Percentiles rank a stretch among this genome's conserved stretches.
phyloP scores from a whole-genome alignment of 2,888 invertebrate genomes.

The Himalopsyche tibetana region DNA sequence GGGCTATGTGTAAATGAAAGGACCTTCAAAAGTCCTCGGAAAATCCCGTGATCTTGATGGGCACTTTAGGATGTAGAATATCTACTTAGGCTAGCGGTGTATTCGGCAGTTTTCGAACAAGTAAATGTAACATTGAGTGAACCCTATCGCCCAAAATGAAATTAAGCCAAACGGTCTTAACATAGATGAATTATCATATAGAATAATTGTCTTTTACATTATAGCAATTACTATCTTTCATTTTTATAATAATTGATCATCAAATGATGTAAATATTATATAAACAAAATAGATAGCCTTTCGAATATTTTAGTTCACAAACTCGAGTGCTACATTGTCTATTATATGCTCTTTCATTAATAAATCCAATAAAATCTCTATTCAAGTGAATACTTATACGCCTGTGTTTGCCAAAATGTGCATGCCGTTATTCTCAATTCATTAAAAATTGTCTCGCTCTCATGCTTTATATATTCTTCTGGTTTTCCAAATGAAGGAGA shows the following conservation, averaged over 20 bases:
- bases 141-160: constrained; percentile 31
- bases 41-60: neutral
- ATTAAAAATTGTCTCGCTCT: neutral
- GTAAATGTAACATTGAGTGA: constrained; percentile 18
- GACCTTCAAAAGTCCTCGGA: constrained; percentile 7
- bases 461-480: neutral
- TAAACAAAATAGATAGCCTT: constrained; percentile 36
- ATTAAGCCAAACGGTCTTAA: constrained; percentile 37
- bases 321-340: neutral
- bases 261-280: constrained; percentile 28
- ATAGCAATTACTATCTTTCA: constrained; percentile 26
- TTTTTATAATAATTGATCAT: constrained; percentile 27
- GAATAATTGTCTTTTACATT: constrained; percentile 20
- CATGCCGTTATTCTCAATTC: neutral
- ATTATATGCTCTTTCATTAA: constrained; percentile 19
- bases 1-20: constrained; percentile 12
- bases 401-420: neutral
- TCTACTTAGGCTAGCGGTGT: neutral
- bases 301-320: constrained; percentile 24
- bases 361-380: constrained; percentile 7
- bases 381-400: neutral
- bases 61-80: constrained; percentile 27
- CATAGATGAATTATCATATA: constrained; percentile 31
- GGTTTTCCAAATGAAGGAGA: neutral
- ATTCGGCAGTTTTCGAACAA: constrained; percentile 11